Base-by-base conservation (phyloP, 2,888 invertebrate genomes). In the Drepana falcataria region DNA sequence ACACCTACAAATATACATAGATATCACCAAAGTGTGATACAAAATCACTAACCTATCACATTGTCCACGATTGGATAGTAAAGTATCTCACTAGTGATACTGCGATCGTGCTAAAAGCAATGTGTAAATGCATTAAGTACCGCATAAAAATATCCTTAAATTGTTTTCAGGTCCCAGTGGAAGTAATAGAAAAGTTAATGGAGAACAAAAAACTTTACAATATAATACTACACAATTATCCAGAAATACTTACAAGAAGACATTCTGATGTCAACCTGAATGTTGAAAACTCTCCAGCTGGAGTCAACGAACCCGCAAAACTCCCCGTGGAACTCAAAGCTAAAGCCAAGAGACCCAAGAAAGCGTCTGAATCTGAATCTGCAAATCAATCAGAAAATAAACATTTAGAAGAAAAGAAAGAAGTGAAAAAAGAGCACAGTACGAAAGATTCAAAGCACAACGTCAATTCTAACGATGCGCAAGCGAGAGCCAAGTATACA, bases 181-280 rank as follows among this genome's bases (percentile, higher is more conserved):
- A 95, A 83, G 95, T 95, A 0, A 85, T 95, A 54, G 94, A 95
- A 73, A 93, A 93, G 56, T 77, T 95, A 44, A 84, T 87, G 75
- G 79, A 90, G 53, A 95, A 95, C 67, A 93, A 93, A 62, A 91
- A 91, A 9, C 77, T 95, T 0, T 95, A 94, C 77, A 93, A 93
- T 58, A 93, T 95, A 5, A 93, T 95, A 63, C 71, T 95, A 59
- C 93, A 94, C 73, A 95, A 95, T 67, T 95, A 95, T 72, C 95
- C 95, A 0, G 93, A 93, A 65, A 73, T 95, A 40, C 71, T 95
- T 52, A 81, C 90, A 49, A 83, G 94, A 61, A 92, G 94, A 65
- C 86, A 87, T 51, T 94, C 94, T 9, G 94, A 94, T 63, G 87
- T 91, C 35, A 92, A 93, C 59, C 62, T 94, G 0, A 77, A 85